Evolutionary conservation across 2,797 vertebrate species (phyloP).

Genomic region (Discoglossus pictus): DNA sequence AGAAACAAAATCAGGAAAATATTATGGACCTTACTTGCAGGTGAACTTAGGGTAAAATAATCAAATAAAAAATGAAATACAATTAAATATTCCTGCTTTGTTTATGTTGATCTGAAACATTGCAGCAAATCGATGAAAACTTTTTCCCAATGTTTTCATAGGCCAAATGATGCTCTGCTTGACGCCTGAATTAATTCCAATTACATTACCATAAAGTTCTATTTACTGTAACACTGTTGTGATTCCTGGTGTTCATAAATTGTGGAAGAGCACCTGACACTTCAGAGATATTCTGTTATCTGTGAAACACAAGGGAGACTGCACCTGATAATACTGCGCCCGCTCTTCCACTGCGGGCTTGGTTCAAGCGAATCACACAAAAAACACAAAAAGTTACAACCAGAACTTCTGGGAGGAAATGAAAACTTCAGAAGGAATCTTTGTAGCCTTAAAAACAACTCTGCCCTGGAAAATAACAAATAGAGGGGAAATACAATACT

Average conservation of each 20-base stretch:
- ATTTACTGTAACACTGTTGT: constrained; percentile 53
- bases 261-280: constrained; percentile 51
- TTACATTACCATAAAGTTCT: constrained; percentile 53
- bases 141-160: constrained; percentile 48
- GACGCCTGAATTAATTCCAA: constrained; percentile 53
- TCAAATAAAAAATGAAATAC: constrained; percentile 24
- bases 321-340: constrained; percentile 43
- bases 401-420: constrained; percentile 32
- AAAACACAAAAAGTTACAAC: constrained; percentile 32
- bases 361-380: constrained; percentile 39
- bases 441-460: not conserved
- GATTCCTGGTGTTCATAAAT: constrained; percentile 50
- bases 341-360: constrained; percentile 46
- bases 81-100: constrained; percentile 40
- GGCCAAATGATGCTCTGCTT: constrained; percentile 53
- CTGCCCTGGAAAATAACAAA: no score
- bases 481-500: no score
- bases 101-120: constrained; percentile 44
- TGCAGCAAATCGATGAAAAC: constrained; percentile 46
- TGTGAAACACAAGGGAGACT: constrained; percentile 53
- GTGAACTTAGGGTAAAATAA: no score
- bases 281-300: constrained; percentile 53
- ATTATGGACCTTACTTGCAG: no score
- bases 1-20: no score
- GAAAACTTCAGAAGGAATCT: constrained; percentile 29